Conservation (phyloP, 2,888 invertebrate genomes). For the Steromphala cineraria region DNA sequence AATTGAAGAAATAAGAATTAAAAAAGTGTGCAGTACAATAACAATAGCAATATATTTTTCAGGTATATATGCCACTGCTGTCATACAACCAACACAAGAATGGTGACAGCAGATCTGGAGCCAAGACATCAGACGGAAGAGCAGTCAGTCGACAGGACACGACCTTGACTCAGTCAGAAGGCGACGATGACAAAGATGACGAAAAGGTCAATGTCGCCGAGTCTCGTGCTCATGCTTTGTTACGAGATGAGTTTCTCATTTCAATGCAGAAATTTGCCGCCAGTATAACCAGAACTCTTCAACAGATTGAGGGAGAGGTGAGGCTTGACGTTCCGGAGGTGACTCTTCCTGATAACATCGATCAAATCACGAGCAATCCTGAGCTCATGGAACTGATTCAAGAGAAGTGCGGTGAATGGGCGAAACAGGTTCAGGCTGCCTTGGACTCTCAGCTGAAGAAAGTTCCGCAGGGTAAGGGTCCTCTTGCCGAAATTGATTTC, state of each 20-base stretch:
- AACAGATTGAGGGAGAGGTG: slow-evolving; percentile 86
- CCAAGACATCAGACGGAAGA: slow-evolving; percentile 34
- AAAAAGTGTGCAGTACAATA: too few species aligned
- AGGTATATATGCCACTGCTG: slow-evolving; percentile 74
- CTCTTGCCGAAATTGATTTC: slow-evolving; percentile 89
- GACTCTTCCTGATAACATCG: slow-evolving; percentile 69
- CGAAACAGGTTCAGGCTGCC: slow-evolving; percentile 70
- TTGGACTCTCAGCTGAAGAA: slow-evolving; percentile 70
- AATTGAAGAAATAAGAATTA: too few species aligned
- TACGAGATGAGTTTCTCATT: slow-evolving; percentile 77
- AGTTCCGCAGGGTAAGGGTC: slow-evolving; percentile 82
- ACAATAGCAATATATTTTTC: slow-evolving; percentile 7
- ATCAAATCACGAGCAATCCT: slow-evolving; percentile 71
- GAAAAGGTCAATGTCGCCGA: slow-evolving; percentile 62
- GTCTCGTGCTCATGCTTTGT: slow-evolving; percentile 69
- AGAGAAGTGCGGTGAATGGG: slow-evolving; percentile 79
- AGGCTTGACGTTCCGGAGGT: slow-evolving; percentile 75
- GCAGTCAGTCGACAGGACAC: slow-evolving; percentile 54
- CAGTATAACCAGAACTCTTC: slow-evolving; percentile 81
- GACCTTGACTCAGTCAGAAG: slow-evolving; percentile 38
- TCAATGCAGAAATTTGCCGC: slow-evolving; percentile 78
- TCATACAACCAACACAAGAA: slow-evolving; percentile 72
- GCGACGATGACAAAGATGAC: slow-evolving; percentile 32
- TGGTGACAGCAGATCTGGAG: slow-evolving; percentile 43
- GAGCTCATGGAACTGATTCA: slow-evolving; percentile 76